phyloP scores from a whole-genome alignment of 2,113 vertebrate species.

The Ceyx margarethae region DNA sequence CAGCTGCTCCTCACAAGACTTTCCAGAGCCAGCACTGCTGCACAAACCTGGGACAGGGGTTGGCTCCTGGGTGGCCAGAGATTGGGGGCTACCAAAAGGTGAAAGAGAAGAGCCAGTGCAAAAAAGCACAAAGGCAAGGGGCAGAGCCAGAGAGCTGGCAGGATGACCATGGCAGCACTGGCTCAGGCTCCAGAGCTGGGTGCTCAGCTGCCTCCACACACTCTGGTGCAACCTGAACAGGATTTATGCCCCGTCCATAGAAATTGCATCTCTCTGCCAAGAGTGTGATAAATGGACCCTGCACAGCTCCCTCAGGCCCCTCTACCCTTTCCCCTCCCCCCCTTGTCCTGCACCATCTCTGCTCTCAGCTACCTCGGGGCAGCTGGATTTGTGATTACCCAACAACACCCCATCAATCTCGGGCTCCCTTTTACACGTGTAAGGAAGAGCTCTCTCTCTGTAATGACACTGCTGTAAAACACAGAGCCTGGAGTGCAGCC shows the following conservation, averaged over 20 bases:
- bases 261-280: conserved; percentile 46
- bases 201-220: neutral
- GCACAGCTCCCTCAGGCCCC: conserved; percentile 22
- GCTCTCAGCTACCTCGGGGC: conserved; percentile 39
- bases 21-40: neutral
- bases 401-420: conserved; percentile 51
- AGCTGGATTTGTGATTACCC: conserved; percentile 61
- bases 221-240: neutral
- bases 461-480: conserved; percentile 11
- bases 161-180: neutral
- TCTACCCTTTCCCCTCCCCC: conserved; percentile 9
- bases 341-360: conserved; percentile 8
- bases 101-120: neutral
- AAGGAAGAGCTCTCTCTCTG: neutral
- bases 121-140: neutral
- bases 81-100: neutral
- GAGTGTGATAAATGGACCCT: conserved; percentile 1
- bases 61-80: neutral
- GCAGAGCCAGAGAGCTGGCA: neutral
- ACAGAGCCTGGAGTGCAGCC: neutral
- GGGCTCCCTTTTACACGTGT: neutral
- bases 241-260: conserved; percentile 35
- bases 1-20: no score
- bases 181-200: neutral
- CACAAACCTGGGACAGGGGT: neutral